These are phyloP conservation scores for Periophthalmus modestus DNA, from an alignment of 2,113 vertebrate species.

Conservation along the genomic window DNA sequence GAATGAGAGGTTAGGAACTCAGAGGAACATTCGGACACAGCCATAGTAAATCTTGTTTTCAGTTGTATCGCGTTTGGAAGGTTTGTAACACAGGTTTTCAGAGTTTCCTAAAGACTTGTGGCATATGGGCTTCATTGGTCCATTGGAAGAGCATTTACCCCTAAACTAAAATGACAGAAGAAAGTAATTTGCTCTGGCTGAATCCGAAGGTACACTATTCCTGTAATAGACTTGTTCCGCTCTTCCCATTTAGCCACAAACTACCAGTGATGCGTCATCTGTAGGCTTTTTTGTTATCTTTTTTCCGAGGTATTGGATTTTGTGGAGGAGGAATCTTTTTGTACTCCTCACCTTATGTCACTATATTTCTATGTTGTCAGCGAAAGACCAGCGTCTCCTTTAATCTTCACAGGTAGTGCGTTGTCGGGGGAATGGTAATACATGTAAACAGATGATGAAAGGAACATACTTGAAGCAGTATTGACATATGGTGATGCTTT, in stretches of 20 bases:
- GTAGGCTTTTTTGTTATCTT: constrained; percentile 13
- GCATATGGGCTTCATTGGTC: not conserved
- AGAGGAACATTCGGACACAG: no score
- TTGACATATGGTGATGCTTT: constrained; percentile 31
- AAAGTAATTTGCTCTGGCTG: not conserved
- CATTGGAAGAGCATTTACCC: not conserved
- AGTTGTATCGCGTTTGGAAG: no score
- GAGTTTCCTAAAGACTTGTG: no score
- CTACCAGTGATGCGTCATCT: constrained; percentile 4
- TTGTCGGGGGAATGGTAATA: constrained; percentile 19
- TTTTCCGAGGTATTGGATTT: constrained; percentile 36
- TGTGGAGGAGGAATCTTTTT: constrained; percentile 35
- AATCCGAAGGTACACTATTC: not conserved
- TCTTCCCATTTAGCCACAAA: not conserved
- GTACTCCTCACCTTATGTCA: constrained; percentile 15
- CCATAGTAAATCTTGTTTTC: no score
- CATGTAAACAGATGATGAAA: constrained; percentile 19
- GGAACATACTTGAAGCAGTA: constrained; percentile 23
- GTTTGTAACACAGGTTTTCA: no score
- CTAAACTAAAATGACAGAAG: not conserved
- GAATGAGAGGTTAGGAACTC: no score
- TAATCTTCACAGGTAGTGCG: constrained; percentile 21
- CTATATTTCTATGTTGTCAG: constrained; percentile 25
- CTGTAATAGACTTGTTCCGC: not conserved
- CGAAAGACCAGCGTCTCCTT: constrained; percentile 23